phyloP scores from a whole-genome alignment of 2,888 invertebrate genomes.

The Eueremaeus valkanovi region DNA sequence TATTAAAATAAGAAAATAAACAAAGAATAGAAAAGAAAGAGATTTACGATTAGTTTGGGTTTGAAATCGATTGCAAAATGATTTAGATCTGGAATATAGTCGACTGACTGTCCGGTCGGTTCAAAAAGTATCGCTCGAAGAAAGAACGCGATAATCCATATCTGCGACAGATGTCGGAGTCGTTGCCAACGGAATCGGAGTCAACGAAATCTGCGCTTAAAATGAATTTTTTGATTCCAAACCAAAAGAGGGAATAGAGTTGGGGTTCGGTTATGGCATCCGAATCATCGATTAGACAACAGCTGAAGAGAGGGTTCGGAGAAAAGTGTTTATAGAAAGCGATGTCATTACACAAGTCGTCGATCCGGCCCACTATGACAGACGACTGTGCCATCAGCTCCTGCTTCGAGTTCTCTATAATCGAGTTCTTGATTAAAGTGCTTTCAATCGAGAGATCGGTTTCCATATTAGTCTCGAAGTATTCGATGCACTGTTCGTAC shows the following conservation, averaged over 20 bases:
- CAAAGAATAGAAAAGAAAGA: too few species aligned
- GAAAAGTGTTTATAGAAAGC: not conserved
- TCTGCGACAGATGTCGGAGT: not conserved
- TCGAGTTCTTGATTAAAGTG: not conserved
- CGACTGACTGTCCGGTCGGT: too few species aligned
- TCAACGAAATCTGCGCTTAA: not conserved
- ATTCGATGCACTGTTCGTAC: not conserved
- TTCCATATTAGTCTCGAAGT: not conserved
- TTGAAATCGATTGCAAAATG: too few species aligned
- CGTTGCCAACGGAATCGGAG: not conserved
- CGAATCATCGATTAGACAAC: not conserved
- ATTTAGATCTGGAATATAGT: too few species aligned
- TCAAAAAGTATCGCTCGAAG: not conserved
- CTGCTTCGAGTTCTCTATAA: not conserved
- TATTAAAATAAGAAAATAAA: too few species aligned
- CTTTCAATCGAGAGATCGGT: not conserved
- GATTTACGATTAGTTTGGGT: too few species aligned
- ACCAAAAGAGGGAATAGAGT: slow-evolving; percentile 17
- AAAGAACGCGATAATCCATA: not conserved
- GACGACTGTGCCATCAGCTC: not conserved
- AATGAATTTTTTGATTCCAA: slow-evolving; percentile 3
- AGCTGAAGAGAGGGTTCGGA: not conserved
- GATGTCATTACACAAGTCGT: not conserved
- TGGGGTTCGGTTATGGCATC: not conserved
- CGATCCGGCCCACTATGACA: slow-evolving; percentile 1